phyloP scores from a whole-genome alignment of 1,140 invertebrate genomes.

The Euura lappo region DNA sequence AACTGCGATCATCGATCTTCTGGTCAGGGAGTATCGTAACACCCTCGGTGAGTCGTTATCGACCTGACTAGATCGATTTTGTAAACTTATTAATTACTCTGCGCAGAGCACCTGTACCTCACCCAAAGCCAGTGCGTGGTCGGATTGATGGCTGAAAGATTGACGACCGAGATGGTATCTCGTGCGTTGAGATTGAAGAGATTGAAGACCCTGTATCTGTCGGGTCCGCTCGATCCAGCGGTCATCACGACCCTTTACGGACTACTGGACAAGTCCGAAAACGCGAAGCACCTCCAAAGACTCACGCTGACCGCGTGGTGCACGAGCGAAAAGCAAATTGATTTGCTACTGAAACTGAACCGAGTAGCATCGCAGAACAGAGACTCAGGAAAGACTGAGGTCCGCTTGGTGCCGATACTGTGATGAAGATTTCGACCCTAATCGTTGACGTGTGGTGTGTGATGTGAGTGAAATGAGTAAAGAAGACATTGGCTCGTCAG shows the following conservation, averaged over 20 bases:
- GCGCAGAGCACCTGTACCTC: neutral
- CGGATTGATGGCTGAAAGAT: neutral
- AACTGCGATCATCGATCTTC: neutral
- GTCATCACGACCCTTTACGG: neutral
- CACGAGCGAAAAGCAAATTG: neutral
- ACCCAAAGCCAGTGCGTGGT: neutral
- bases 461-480: too few relatives aligned
- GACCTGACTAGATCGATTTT: too few relatives aligned
- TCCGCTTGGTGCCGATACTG: neutral
- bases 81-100: too few relatives aligned
- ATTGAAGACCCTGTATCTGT: conserved; percentile 1
- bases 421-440: neutral
- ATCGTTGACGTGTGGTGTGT: neutral
- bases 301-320: neutral
- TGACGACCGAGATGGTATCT: neutral
- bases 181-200: neutral
- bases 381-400: neutral
- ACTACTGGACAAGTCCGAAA: neutral
- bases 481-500: neutral
- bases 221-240: neutral
- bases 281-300: neutral
- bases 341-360: neutral
- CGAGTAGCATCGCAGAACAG: neutral
- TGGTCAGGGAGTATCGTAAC: neutral
- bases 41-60: neutral